These are phyloP conservation scores for Rousettus madagascariensis DNA, from an alignment of 2,797 vertebrate genomes.

Conservation along the genomic window DNA sequence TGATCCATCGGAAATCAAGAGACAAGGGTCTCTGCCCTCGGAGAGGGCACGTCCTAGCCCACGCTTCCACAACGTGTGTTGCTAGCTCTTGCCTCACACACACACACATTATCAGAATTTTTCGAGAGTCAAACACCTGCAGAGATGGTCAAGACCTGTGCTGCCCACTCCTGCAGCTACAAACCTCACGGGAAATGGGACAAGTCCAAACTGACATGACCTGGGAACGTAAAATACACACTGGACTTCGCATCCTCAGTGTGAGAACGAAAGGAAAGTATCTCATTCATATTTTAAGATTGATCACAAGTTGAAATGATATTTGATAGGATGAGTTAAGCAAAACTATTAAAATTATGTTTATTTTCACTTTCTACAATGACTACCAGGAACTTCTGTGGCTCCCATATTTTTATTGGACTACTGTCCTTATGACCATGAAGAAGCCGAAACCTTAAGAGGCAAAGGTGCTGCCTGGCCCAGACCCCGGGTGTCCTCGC, in stretches of 20 bases:
- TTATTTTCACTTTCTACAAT: neutral
- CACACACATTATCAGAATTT: neutral
- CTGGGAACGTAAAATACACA: neutral
- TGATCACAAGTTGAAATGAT: neutral
- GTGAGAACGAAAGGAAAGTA: neutral
- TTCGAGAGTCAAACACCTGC: neutral
- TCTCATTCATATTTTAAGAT: neutral
- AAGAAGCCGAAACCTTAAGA: neutral
- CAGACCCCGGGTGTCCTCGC: neutral
- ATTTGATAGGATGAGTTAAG: neutral
- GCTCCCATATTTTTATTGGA: neutral
- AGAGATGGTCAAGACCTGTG: neutral
- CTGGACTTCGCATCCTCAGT: neutral
- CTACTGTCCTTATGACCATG: neutral
- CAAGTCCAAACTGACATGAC: neutral
- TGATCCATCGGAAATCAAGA: neutral
- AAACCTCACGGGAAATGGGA: neutral
- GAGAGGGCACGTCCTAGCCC: neutral
- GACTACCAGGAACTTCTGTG: neutral
- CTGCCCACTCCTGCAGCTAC: neutral
- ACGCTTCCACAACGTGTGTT: neutral
- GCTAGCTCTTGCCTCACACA: neutral
- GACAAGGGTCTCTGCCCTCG: neutral
- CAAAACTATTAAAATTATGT: neutral
- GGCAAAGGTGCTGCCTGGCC: neutral